phyloP scores from a whole-genome alignment of 2,797 vertebrate genomes.

The Sebastes variabilis region DNA sequence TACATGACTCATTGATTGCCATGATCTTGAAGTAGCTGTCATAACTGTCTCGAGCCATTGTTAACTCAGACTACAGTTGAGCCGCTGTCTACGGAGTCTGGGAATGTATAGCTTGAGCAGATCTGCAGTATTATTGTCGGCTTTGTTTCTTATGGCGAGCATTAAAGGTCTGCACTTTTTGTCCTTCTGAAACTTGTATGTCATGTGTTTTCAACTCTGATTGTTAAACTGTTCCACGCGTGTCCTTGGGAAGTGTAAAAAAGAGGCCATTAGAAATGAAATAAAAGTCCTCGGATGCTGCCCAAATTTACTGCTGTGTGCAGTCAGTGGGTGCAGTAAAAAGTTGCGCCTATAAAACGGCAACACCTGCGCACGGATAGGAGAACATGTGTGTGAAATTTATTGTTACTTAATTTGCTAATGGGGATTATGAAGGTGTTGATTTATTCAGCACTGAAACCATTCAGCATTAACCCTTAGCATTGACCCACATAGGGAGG shows the following conservation, averaged over 20 bases:
- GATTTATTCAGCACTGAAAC: neutral
- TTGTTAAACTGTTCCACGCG: neutral
- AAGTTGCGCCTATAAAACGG: constrained; percentile 7
- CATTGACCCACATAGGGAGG: neutral
- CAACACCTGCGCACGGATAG: constrained; percentile 13
- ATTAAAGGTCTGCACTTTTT: neutral
- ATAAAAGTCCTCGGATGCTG: constrained; percentile 16
- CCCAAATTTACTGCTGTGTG: constrained; percentile 3
- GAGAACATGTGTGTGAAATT: neutral
- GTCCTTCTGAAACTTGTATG: neutral
- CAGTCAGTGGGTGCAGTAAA: constrained; percentile 1
- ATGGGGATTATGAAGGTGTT: neutral
- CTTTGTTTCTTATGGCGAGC: neutral
- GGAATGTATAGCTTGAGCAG: neutral
- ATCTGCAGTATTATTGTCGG: neutral
- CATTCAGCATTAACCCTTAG: neutral
- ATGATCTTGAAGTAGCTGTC: neutral
- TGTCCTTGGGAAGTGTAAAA: constrained; percentile 23
- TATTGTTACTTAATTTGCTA: neutral
- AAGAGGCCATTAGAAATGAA: constrained; percentile 13
- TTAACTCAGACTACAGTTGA: neutral
- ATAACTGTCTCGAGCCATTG: neutral
- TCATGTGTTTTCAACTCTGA: neutral
- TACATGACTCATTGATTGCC: neutral
- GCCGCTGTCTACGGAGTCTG: neutral